phyloP scores from a whole-genome alignment of 2,797 vertebrate species.

The Pangasius djambal region DNA sequence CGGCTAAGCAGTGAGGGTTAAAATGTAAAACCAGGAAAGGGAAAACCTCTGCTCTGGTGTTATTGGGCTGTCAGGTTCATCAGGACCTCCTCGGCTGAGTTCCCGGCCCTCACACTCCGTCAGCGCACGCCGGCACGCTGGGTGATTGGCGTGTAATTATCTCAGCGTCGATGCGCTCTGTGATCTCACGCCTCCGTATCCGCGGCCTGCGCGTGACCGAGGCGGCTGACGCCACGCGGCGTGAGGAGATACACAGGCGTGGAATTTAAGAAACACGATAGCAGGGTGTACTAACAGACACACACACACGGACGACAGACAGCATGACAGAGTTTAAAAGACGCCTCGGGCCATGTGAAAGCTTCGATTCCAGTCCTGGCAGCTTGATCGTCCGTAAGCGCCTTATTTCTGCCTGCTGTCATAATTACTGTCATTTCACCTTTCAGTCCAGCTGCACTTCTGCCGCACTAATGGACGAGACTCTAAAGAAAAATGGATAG shows the following conservation, averaged over 20 bases:
- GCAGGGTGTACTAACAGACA: neutral
- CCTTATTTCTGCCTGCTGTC: conserved; percentile 44
- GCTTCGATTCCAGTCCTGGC: conserved; percentile 32
- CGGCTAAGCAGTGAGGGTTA: neutral
- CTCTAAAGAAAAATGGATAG: neutral
- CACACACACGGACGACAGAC: neutral
- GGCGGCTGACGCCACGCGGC: conserved; percentile 18
- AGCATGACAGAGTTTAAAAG: neutral
- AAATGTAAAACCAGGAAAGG: neutral
- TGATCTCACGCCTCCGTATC: conserved; percentile 42
- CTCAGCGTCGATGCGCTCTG: conserved; percentile 38
- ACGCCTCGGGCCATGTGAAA: conserved; percentile 22
- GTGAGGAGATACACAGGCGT: neutral
- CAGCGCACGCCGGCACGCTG: neutral
- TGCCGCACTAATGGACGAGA: neutral
- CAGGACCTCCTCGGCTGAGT: neutral
- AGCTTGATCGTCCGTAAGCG: conserved; percentile 42
- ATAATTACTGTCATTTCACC: conserved; percentile 48
- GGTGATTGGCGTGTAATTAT: conserved; percentile 56
- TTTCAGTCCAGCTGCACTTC: conserved; percentile 6
- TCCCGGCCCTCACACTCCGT: conserved; percentile 4
- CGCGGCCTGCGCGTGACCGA: conserved; percentile 33
- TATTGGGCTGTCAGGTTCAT: conserved; percentile 39
- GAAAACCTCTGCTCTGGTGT: neutral
- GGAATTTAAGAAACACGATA: conserved; percentile 30